Conservation (phyloP, 2,797 vertebrate genomes). For the Phrynocephalus forsythii region DNA sequence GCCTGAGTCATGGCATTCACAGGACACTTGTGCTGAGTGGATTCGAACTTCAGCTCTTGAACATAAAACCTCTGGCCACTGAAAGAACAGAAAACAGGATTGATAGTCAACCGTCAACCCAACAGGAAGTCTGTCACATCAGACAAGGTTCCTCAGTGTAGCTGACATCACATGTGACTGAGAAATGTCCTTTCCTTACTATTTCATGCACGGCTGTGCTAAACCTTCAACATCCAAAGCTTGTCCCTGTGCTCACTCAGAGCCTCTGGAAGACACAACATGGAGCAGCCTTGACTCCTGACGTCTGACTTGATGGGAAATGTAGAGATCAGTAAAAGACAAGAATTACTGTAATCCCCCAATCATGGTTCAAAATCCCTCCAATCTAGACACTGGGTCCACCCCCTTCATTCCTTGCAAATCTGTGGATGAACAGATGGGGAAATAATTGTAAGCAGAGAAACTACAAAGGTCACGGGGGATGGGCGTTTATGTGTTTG, state of each 20-base stretch:
- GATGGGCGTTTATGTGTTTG: not conserved
- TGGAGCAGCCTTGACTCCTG: conserved; percentile 17
- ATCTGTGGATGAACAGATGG: accelerated
- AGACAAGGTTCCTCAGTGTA: not conserved
- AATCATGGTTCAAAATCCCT: conserved; percentile 55
- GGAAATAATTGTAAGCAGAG: too few species aligned
- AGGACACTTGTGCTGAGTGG: not conserved
- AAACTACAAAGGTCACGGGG: too few species aligned
- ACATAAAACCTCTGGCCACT: not conserved
- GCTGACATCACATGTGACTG: too few species aligned
- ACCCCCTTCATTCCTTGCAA: accelerated
- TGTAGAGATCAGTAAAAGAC: conserved; percentile 55
- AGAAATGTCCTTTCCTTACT: too few species aligned
- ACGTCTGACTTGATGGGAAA: not conserved
- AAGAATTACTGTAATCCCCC: conserved; percentile 59
- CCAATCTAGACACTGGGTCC: conserved; percentile 30
- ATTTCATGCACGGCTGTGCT: not conserved
- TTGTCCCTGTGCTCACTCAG: too few species aligned
- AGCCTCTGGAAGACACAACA: conserved; percentile 13
- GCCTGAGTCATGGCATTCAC: not conserved
- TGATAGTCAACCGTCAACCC: not conserved
- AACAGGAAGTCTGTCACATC: not conserved
- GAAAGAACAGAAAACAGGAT: not conserved
- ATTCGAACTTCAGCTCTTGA: not conserved
- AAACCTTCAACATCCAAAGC: not conserved